Evolutionary conservation across 1,140 invertebrate species (phyloP).

Genomic region (Medauroidea extradentata): DNA sequence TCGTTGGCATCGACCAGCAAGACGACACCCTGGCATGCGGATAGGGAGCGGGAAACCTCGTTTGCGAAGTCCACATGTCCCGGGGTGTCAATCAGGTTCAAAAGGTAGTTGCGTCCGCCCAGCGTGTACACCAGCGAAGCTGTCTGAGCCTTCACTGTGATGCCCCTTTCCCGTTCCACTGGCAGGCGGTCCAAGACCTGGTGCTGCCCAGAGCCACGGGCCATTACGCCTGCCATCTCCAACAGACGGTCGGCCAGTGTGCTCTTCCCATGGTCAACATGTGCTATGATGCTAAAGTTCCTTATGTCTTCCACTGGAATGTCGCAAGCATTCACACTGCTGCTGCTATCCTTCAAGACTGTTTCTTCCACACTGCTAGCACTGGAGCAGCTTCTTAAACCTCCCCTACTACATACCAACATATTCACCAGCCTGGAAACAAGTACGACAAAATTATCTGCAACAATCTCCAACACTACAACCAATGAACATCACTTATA

Average conservation of each 20-base stretch:
- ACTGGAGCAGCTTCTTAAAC: too few species aligned
- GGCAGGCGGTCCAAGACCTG: constrained; percentile 86
- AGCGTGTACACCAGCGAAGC: constrained; percentile 79
- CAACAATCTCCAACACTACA: too few species aligned
- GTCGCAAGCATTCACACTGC: not conserved
- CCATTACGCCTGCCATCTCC: constrained; percentile 83
- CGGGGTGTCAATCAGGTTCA: constrained; percentile 97
- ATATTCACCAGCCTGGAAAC: too few species aligned
- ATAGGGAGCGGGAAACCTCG: constrained; percentile 86
- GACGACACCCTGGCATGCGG: constrained; percentile 92
- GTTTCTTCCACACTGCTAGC: too few species aligned
- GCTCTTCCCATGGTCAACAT: constrained; percentile 97
- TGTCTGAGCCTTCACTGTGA: constrained; percentile 97
- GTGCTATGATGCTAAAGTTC: constrained; percentile 96
- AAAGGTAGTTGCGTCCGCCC: constrained; percentile 66
- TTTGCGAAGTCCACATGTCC: constrained; percentile 98
- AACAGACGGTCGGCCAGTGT: constrained; percentile 90
- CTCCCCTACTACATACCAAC: too few species aligned
- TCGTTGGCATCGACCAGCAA: constrained; percentile 95
- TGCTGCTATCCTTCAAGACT: too few species aligned
- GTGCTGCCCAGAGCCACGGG: constrained; percentile 56
- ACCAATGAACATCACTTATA: too few species aligned
- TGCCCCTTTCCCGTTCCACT: constrained; percentile 93
- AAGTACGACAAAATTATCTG: too few species aligned
- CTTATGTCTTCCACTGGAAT: constrained; percentile 67